Conservation (phyloP, 2,113 vertebrate genomes). For the Ochotona curzoniae region DNA sequence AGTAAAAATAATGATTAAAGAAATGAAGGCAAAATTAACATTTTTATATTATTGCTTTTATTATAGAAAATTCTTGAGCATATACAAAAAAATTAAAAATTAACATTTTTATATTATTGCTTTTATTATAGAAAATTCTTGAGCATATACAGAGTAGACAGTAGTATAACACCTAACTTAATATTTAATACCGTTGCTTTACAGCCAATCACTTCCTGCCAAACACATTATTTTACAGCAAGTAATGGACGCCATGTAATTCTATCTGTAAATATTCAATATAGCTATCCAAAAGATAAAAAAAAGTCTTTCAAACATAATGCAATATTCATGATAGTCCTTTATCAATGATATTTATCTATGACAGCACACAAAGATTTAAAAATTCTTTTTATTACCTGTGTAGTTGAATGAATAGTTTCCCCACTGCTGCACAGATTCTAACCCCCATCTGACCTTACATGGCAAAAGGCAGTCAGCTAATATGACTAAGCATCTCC, state of each 20-base stretch:
- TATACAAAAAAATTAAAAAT: neutral
- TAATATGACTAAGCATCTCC: neutral
- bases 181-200: no score
- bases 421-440: neutral
- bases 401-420: neutral
- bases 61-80: neutral
- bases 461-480: neutral
- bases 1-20: constrained; percentile 29
- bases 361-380: neutral
- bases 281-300: constrained; percentile 7
- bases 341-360: neutral
- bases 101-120: neutral
- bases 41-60: neutral
- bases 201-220: neutral
- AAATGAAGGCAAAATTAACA: neutral
- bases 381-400: neutral
- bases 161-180: neutral
- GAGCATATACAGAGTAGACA: neutral
- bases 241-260: neutral
- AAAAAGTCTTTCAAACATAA: neutral
- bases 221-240: neutral
- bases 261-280: constrained; percentile 37
- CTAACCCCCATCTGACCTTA: neutral
- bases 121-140: neutral
- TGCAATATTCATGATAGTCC: neutral